Conservation (phyloP, 2,113 vertebrate species). For the Suncus etruscus region DNA sequence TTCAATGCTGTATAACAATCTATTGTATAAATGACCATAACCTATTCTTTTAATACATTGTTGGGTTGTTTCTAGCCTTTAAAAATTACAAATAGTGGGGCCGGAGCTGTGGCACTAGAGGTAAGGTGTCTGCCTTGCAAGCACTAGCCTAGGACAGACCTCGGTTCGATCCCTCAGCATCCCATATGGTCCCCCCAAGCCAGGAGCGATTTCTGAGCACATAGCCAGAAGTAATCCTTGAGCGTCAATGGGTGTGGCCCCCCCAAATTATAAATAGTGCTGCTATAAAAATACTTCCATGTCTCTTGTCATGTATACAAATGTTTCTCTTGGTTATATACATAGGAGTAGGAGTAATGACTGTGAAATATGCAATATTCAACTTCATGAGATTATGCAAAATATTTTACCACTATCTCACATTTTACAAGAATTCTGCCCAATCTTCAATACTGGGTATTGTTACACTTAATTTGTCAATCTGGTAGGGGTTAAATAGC, state of each 20-base stretch:
- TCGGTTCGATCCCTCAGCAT: not conserved
- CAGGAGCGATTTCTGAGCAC: not conserved
- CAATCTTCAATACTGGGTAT: conserved; percentile 44
- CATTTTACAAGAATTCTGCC: conserved; percentile 46
- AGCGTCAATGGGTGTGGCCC: not conserved
- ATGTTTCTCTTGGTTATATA: conserved; percentile 38
- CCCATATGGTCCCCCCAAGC: too few relatives aligned
- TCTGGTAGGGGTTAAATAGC: conserved; percentile 31
- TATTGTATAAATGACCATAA: conserved; percentile 3
- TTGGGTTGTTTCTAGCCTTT: conserved; percentile 45
- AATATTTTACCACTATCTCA: conserved; percentile 20
- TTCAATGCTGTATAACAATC: conserved; percentile 38
- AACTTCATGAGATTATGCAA: conserved; percentile 51
- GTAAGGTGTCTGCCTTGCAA: too few relatives aligned
- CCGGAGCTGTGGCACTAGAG: not conserved
- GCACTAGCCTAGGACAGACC: not conserved
- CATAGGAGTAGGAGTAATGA: not conserved
- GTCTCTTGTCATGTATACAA: conserved; percentile 30
- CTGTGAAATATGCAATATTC: conserved; percentile 35
- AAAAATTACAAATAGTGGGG: conserved; percentile 30
- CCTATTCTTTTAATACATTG: conserved; percentile 43
- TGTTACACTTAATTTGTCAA: conserved; percentile 48
- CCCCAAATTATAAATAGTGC: not conserved
- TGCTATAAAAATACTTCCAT: not conserved
- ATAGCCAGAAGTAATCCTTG: not conserved